These are phyloP conservation scores for Erythrolamprus reginae DNA, from an alignment of 2,113 vertebrate genomes.

Conservation along the genomic window DNA sequence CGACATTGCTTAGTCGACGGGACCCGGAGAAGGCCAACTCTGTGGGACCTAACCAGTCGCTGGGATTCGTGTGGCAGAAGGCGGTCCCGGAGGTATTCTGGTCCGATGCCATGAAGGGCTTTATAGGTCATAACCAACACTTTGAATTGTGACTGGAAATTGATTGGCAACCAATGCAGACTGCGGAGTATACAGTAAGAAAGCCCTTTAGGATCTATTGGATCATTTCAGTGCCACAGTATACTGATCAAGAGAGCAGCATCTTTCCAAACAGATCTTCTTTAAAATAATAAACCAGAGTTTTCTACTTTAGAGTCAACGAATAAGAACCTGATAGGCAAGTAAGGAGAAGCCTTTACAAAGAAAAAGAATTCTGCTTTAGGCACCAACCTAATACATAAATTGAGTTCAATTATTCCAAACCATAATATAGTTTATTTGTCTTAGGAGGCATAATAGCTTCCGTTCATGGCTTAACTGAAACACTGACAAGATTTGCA, in stretches of 20 bases:
- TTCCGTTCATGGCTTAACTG: not conserved
- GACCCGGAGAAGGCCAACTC: no score
- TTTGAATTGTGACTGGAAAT: no score
- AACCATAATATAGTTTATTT: not conserved
- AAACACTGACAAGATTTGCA: not conserved
- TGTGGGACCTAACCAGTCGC: no score
- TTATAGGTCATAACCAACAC: no score
- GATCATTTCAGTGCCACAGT: not conserved
- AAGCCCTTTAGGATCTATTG: not conserved
- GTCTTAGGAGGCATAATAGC: not conserved
- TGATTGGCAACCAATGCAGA: no score
- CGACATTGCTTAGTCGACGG: no score
- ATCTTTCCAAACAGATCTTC: not conserved
- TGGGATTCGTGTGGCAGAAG: no score
- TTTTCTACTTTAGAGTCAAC: not conserved
- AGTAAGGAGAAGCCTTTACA: no score
- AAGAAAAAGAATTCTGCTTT: not conserved
- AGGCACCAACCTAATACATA: not conserved
- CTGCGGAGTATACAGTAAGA: slow-evolving; percentile 10
- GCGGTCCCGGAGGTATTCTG: no score
- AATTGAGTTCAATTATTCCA: not conserved
- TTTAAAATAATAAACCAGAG: not conserved
- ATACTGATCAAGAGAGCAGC: not conserved
- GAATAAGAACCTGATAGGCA: not conserved
- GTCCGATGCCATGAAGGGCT: no score